Evolutionary conservation across 1,140 invertebrate genomes (phyloP).

Genomic region (Schmidtea mediterranea): DNA sequence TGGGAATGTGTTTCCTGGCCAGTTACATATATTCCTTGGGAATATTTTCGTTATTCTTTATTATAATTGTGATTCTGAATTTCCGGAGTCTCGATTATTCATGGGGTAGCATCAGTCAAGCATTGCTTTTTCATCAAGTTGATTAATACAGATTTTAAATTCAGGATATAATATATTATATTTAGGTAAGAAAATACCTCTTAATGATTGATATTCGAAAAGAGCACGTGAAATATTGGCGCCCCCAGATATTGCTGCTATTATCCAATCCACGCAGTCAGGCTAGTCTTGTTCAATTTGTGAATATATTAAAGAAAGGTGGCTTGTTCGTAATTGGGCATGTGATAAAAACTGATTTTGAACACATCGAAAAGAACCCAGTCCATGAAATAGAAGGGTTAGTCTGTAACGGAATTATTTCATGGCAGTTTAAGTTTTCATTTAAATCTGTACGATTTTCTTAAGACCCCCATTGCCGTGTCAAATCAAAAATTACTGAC

Average conservation of each 20-base stretch:
- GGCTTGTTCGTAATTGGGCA: conserved; percentile 79
- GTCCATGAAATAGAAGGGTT: conserved; percentile 43
- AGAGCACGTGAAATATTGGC: conserved; percentile 94
- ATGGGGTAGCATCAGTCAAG: conserved; percentile 93
- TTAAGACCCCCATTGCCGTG: too few relatives aligned
- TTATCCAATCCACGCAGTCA: conserved; percentile 59
- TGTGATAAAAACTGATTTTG: conserved; percentile 35
- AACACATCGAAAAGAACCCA: conserved; percentile 34
- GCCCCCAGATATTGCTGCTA: conserved; percentile 76
- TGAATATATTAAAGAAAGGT: conserved; percentile 92
- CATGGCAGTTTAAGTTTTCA: too few relatives aligned
- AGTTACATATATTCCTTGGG: conserved; percentile 60
- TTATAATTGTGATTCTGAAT: conserved; percentile 58
- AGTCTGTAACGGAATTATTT: too few relatives aligned
- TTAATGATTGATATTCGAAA: conserved; percentile 74
- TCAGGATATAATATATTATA: not conserved
- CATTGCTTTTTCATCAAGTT: conserved; percentile 92
- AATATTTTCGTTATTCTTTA: conserved; percentile 55
- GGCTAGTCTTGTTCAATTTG: conserved; percentile 72
- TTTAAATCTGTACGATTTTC: too few relatives aligned
- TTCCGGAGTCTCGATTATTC: conserved; percentile 58
- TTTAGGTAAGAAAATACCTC: conserved; percentile 67
- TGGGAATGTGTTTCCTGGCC: conserved; percentile 81
- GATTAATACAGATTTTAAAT: not conserved
- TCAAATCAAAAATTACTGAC: too few relatives aligned